Evolutionary conservation across 2,888 invertebrate species (phyloP).

Genomic region (Dromius quadrimaculatus): DNA sequence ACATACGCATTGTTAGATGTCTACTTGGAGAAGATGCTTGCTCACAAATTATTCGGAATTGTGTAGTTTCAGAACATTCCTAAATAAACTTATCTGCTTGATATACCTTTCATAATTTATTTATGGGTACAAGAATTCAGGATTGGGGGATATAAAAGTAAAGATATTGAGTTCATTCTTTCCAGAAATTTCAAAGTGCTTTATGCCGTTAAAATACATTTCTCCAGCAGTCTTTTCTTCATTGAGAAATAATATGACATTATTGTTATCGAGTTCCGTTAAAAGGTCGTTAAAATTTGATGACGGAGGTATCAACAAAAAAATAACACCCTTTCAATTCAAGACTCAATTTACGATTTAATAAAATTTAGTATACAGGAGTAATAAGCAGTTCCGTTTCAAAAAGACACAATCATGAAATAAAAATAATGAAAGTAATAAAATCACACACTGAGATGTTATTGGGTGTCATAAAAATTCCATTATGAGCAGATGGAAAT

Average conservation of each 20-base stretch:
- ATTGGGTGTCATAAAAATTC: constrained; percentile 45
- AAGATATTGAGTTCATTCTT: no score
- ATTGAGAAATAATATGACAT: constrained; percentile 5
- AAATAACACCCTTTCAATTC: constrained; percentile 18
- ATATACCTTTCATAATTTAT: no score
- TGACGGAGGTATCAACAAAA: constrained; percentile 14
- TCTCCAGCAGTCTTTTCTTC: no score
- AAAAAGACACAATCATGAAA: constrained; percentile 33
- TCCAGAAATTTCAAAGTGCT: no score
- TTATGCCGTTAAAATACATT: no score
- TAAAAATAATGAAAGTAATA: constrained; percentile 39
- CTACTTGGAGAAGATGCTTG: no score
- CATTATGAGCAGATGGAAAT: constrained; percentile 47
- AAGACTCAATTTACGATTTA: constrained; percentile 26
- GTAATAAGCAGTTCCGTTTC: constrained; percentile 18
- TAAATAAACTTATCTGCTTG: no score
- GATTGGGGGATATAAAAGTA: no score
- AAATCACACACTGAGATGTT: constrained; percentile 37
- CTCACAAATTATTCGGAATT: no score
- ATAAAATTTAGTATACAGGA: constrained; percentile 33
- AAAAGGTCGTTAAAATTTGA: constrained; percentile 22
- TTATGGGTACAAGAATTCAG: no score
- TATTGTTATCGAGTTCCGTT: constrained; percentile 12
- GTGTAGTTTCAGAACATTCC: no score
- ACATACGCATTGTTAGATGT: no score